Evolutionary conservation across 2,888 invertebrate species (phyloP), one percentile per base, ranked within the genome.

Genomic region (Strigamia transsilvanica): DNA sequence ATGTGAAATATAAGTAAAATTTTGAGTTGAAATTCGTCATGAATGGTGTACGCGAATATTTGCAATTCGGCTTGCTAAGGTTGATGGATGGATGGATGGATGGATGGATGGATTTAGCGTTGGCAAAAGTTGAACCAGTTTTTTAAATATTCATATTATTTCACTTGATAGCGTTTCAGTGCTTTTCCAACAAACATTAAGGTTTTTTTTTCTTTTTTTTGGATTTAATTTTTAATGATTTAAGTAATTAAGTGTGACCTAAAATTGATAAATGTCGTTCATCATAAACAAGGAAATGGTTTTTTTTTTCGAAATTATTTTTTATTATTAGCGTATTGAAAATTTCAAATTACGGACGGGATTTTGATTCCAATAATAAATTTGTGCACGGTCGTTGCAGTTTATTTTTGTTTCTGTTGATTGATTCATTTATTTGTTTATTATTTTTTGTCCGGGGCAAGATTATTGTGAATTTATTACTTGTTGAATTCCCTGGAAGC

Each of bases 111-210:
- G 38, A 38, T 38, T 46, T 46, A 46, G 46, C 46, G 46, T 46
- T 46, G 46, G 46, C 46, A 46, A 46, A 46, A 46, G 46, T 46
- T 46, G 46, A 46, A 46, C 46, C 46, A 46, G 46, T 46, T 46
- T 46, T 46, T 46, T 46, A 46, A 13, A 46, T 46, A 46, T 46
- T 46, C n/a, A 46, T 46, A 46, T 46, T 46, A 46, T 46, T 46
- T 46, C 46, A 46, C 46, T 46, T n/a, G 12, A n/a, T 12, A 15
- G n/a, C 46, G 46, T 46, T 46, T 46, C 15, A 46, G 1, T 46
- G 12, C n/a, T 15, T 46, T 46, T 46, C 1, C n/a, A 46, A 46
- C 46, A 46, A 46, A 46, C 46, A n/a, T 46, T 46, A 6, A 10
- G 46, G 13, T 42, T 42, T 42, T 42, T 42, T 42, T 12, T 42